These are phyloP conservation scores for Anoplopoma fimbria DNA, from an alignment of 2,113 vertebrate species.

Conservation along the genomic window DNA sequence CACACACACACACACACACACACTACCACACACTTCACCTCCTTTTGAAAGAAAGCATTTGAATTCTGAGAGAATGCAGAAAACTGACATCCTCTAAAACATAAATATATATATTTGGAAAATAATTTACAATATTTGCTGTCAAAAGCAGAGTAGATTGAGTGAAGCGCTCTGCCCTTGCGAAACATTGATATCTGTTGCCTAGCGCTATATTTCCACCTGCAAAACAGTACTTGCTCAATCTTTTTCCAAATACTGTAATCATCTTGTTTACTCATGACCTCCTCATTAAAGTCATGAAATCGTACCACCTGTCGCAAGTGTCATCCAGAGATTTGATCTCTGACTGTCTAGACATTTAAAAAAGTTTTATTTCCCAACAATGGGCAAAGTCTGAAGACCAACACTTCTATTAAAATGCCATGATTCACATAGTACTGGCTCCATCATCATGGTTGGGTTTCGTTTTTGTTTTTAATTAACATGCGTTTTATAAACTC, in stretches of 20 bases:
- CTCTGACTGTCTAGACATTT: background rate
- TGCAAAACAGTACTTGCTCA: constrained; percentile 60
- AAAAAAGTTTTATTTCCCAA: background rate
- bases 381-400: background rate
- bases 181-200: constrained; percentile 29
- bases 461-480: too few relatives aligned
- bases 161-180: constrained; percentile 8
- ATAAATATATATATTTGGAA: background rate
- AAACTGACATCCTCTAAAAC: background rate
- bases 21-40: background rate
- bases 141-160: background rate
- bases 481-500: background rate
- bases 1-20: background rate
- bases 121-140: background rate
- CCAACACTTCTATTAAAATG: background rate
- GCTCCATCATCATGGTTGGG: too few relatives aligned
- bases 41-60: background rate
- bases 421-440: background rate
- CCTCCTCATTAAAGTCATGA: constrained; percentile 1
- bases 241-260: constrained; percentile 53
- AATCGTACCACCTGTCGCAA: constrained; percentile 12
- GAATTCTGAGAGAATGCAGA: background rate
- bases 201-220: constrained; percentile 10
- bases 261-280: constrained; percentile 61
- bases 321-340: background rate